Evolutionary conservation across 1,140 invertebrate species (phyloP).

Genomic region (Cryptotermes secundus): DNA sequence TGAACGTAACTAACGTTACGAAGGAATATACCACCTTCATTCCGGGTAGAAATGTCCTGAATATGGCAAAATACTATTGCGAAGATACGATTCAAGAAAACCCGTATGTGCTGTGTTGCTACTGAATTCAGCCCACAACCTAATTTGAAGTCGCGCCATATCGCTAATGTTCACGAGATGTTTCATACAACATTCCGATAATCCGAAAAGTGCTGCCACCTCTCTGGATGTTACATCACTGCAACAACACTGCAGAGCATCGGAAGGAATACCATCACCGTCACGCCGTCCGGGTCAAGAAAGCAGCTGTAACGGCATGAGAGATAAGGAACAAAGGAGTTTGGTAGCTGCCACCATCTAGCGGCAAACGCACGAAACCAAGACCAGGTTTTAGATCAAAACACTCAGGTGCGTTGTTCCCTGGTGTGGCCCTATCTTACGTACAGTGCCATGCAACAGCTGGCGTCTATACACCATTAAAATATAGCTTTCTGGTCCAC

Average conservation of each 20-base stretch:
- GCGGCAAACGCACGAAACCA: background rate
- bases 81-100: no score
- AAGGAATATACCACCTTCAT: no score
- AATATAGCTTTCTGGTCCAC: background rate
- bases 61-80: no score
- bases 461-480: background rate
- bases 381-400: background rate
- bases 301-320: background rate
- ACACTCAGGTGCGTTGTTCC: background rate
- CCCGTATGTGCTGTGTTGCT: background rate
- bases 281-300: background rate
- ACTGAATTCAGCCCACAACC: background rate
- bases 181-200: background rate
- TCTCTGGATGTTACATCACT: background rate
- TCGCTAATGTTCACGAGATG: background rate
- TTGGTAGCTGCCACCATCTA: background rate
- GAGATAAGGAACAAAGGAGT: constrained; percentile 4
- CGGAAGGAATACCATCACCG: background rate
- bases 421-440: background rate
- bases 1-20: no score
- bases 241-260: background rate
- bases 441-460: background rate
- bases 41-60: no score
- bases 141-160: background rate
- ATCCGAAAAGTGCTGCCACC: background rate